Evolutionary conservation across 2,888 invertebrate species (phyloP), one percentile per base, ranked within the genome.

Genomic region (Tricholauxania praeusta): DNA sequence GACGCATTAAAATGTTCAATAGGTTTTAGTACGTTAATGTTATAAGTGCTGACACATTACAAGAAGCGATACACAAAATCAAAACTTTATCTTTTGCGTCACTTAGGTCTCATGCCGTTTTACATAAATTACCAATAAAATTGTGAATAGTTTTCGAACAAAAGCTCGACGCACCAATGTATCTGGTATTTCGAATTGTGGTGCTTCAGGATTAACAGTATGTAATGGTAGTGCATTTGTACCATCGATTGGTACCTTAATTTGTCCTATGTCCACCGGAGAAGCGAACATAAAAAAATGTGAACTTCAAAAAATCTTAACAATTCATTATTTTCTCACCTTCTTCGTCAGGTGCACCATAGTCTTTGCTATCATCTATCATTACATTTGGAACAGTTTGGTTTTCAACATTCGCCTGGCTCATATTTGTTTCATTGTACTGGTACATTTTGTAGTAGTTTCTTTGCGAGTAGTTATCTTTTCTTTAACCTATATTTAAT

Each of bases 181-280:
- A 67, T 76, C 76, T 32, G 73, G 74, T 59, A 76, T 74, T 48
- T 76, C 74, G 49, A 73, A 76, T 51, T 72, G 73, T 49, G 68
- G 72, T n/a, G 51, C 66, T 53, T 51, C 57, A 8, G 17, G 59
- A 22, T 71, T 68, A 47, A 68, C 48, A 14, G 72, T 59, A 17
- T 72, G 65, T 39, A 47, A 47, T 10, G 52, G 28, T 32, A 52
- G 2, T 14, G 39, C 69, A 12, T 59, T 60, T 22, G 59, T 62
- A 19, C 60, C 69, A 69, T 69, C 60, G 3, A 52, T 53, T 59
- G 59, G 39, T 12, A 12, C 52, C n/a, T 47, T 47, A 19, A 52
- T 63, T 32, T 71, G 70, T 10, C 55, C 70, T 7, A 39, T 15
- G 10, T 69, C 51, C 5, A 51, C 10, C 10, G 39, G 49, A 59